phyloP scores from a whole-genome alignment of 2,797 vertebrate genomes.

The Clarias platycephalus region DNA sequence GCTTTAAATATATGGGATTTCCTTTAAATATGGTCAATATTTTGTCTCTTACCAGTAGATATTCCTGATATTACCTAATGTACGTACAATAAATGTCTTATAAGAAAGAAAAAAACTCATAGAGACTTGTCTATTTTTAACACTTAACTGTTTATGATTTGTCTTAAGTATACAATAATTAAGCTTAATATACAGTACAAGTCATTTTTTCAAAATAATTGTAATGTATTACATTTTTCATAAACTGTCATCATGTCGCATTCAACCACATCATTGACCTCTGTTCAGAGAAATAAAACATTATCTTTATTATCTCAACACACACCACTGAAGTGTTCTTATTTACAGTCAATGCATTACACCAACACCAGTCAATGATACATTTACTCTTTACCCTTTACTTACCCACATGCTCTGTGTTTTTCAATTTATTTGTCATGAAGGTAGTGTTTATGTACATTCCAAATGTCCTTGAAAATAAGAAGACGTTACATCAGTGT shows the following conservation, averaged over 20 bases:
- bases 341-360: background rate
- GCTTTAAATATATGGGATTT: background rate
- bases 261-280: background rate
- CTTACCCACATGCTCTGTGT: constrained; percentile 18
- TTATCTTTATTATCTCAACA: background rate
- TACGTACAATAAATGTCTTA: background rate
- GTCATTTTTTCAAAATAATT: background rate
- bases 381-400: background rate
- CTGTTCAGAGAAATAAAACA: background rate
- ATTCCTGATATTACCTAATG: background rate
- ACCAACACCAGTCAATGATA: too few species aligned
- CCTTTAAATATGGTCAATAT: background rate
- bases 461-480: background rate
- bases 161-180: background rate
- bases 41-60: background rate
- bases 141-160: background rate
- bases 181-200: background rate
- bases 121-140: background rate
- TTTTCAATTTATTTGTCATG: constrained; percentile 31
- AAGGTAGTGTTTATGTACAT: constrained; percentile 38
- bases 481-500: background rate
- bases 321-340: too few species aligned
- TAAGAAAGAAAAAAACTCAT: background rate
- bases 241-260: background rate
- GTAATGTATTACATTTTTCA: background rate